Evolutionary conservation across 2,113 vertebrate genomes (phyloP), one percentile per base, ranked within the genome.

Genomic region (Cromileptes altivelis): DNA sequence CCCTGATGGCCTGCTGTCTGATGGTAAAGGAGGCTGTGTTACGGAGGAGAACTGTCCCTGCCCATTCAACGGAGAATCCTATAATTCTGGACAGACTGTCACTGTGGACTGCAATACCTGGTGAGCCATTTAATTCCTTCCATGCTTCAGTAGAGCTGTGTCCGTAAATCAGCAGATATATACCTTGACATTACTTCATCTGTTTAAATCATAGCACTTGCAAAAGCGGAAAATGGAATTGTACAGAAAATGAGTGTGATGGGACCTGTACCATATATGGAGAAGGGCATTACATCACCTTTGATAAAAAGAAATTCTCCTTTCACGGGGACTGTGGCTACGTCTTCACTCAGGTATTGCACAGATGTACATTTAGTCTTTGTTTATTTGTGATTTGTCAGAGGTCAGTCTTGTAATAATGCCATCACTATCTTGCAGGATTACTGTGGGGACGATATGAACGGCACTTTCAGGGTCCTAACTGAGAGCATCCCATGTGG

Each of bases 241-340:
- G 98, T 62, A 97, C 97, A 0, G 15, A 91, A 0, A 64, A 94
- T 4, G 78, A 96, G 11, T 99, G 98, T 89, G 87, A 93, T 68
- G 95, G 93, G 80, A 97, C 95, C 1, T 99, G 98, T 21, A 93
- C 95, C 2, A 95, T 97, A 71, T 98, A 97, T 4, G 98, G 98
- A 80, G 96, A 98, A 25, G 97, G 98, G 0, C 97, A 99, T 94
- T 97, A 96, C 70, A 94, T 94, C 68, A 98, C 96, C 27, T 99
- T 98, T 77, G 98, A 99, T 37, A 95, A 96, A 11, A 97, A 95
- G 82, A 95, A 94, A 62, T 99, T 96, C 71, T 94, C 91, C 70
- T 99, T 98, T 86, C 94, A 88, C 25, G 98, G 98, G 25, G 94
- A 95, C 50, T 99, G 98, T 95, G 94, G 96, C 95, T 98, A 99